Base-by-base conservation (phyloP, 1,140 invertebrate genomes). In the Phenacoccus solenopsis region DNA sequence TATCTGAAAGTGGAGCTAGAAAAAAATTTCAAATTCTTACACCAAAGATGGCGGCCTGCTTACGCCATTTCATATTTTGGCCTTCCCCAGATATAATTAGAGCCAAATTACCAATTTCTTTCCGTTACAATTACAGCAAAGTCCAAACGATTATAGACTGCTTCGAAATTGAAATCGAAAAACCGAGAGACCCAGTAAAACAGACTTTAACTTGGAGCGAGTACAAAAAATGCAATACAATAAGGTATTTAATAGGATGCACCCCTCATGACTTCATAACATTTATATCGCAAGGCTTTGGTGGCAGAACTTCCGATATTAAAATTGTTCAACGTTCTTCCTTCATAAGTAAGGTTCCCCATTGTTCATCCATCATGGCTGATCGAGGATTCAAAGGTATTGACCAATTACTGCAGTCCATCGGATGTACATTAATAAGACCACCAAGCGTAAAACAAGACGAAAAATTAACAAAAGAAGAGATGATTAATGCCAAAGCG, bases 231-330 rank as follows among this genome's bases (percentile, higher is more conserved):
- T 73, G 72, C 35, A 79, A 80, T 67, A 78, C 76, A 27, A 70
- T 76, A 20, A 79, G 79, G 73, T 80, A 79, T 75, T 75, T 79
- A 49, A 74, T 81, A 69, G 77, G 77, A n/a, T 73, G 72, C 61
- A 80, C 77, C 20, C 77, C 78, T 24, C 76, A 81, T 75, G 79
- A 78, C 1, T 75, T 77, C n/a, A 75, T 80, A 13, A 79, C 77
- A 74, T 81, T 75, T 71, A 74, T 81, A 30, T 81, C 79, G 7
- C 69, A 75, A 69, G 79, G 78, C 7, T 80, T 75, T 75, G 75
- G 78, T 27, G 79, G 79, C 28, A 74, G 77, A 72, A 73, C 74
- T 12, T 74, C 74, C 27, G 78, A 80, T 76, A 72, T 72, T 20
- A 59, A 73, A 24, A 74, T 80, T 68, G 73, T 78, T 2, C 72